Conservation (phyloP, 2,888 invertebrate species). For the Mylabris sibirica region DNA sequence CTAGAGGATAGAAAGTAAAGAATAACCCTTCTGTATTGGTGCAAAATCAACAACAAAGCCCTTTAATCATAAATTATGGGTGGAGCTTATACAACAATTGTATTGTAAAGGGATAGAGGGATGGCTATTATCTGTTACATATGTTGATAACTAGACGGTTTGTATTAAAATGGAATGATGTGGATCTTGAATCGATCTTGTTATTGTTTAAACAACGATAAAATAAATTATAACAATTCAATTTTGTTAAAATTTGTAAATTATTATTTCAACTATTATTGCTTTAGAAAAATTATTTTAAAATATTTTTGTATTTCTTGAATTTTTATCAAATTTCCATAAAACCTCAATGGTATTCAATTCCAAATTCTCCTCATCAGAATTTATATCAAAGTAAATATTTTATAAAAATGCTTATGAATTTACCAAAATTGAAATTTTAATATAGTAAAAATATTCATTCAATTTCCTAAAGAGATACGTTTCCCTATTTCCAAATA, state of each 20-base stretch:
- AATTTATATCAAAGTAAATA: not conserved
- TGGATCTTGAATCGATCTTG: not conserved
- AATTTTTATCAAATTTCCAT: constrained; percentile 8
- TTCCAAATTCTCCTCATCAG: not conserved
- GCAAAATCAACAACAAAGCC: constrained; percentile 42
- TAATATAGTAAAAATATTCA: not conserved
- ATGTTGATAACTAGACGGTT: constrained; percentile 44
- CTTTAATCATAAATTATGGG: constrained; percentile 50
- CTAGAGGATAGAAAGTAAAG: constrained; percentile 20
- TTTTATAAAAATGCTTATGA: not conserved
- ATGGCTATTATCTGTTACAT: constrained; percentile 15
- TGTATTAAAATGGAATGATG: constrained; percentile 5
- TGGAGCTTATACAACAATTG: constrained; percentile 38
- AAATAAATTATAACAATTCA: not conserved
- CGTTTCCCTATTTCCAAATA: not conserved
- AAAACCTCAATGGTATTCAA: constrained; percentile 10
- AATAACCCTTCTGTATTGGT: constrained; percentile 44
- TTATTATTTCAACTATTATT: not conserved
- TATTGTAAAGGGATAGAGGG: constrained; percentile 28
- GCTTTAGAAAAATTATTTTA: not conserved
- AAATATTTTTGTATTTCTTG: not conserved
- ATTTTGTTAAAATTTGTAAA: not conserved
- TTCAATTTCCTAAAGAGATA: not conserved
- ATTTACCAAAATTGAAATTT: not conserved
- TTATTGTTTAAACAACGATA: not conserved